phyloP scores from a whole-genome alignment of 2,888 invertebrate species.

The Nebria salina region DNA sequence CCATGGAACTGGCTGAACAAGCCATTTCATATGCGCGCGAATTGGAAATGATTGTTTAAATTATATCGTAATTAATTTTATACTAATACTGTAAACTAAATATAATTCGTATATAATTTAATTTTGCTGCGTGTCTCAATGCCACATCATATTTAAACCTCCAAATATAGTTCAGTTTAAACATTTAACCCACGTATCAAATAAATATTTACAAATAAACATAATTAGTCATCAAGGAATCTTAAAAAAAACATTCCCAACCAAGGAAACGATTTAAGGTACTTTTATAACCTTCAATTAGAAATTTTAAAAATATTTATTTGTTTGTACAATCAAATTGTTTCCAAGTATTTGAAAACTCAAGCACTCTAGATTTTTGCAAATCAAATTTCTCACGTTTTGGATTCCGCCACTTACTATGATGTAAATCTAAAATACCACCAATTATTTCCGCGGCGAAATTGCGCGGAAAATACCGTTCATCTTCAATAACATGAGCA shows the following conservation, averaged over 20 bases:
- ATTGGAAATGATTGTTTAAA: conserved; percentile 98
- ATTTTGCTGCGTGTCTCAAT: neutral
- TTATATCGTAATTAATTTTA: conserved; percentile 17
- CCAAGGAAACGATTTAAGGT: too few relatives aligned
- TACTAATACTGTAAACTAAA: conserved; percentile 10
- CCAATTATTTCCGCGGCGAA: conserved; percentile 97
- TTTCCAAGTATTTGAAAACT: conserved; percentile 78
- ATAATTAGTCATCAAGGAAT: too few relatives aligned
- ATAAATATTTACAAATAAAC: too few relatives aligned
- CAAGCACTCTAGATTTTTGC: conserved; percentile 79
- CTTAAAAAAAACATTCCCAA: too few relatives aligned
- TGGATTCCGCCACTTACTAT: conserved; percentile 86
- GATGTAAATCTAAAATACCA: conserved; percentile 91
- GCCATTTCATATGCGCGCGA: conserved; percentile 97
- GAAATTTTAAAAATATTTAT: conserved; percentile 35
- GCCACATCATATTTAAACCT: neutral
- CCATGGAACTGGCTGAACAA: conserved; percentile 89
- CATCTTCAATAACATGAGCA: conserved; percentile 97
- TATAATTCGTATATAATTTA: conserved; percentile 8
- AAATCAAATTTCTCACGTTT: conserved; percentile 77
- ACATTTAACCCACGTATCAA: too few relatives aligned
- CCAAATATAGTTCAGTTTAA: too few relatives aligned
- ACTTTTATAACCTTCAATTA: too few relatives aligned
- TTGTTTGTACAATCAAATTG: conserved; percentile 68
- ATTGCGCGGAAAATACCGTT: conserved; percentile 82